These are phyloP conservation scores for Hucho hucho DNA, from an alignment of 2,113 vertebrate genomes.

Conservation along the genomic window DNA sequence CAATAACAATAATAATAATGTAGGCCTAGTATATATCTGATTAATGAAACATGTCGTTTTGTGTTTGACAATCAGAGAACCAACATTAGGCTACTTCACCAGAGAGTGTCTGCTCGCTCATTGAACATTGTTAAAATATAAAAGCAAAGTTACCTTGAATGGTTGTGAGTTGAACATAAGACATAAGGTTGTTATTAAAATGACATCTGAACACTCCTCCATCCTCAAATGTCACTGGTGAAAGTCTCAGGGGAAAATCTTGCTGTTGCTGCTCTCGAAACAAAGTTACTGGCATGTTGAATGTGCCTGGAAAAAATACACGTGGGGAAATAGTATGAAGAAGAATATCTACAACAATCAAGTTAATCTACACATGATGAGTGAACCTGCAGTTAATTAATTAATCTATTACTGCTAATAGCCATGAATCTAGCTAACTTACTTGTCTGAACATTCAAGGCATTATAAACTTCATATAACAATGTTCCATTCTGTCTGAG, in stretches of 20 bases:
- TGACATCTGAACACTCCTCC: background rate
- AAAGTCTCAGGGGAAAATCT: conserved; percentile 6
- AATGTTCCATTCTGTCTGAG: background rate
- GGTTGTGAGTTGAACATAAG: conserved; percentile 5
- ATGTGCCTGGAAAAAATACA: conserved; percentile 5
- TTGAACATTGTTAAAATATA: background rate
- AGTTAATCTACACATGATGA: background rate
- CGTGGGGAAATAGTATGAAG: background rate
- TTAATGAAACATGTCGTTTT: too few species aligned
- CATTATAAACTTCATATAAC: background rate
- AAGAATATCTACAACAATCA: background rate
- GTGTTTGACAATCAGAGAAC: too few species aligned
- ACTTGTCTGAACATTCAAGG: background rate
- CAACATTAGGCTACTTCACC: too few species aligned
- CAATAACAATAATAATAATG: too few species aligned
- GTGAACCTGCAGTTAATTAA: too few species aligned
- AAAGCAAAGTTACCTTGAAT: conserved; percentile 4
- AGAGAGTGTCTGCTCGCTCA: background rate
- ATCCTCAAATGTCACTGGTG: conserved; percentile 14
- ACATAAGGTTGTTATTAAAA: background rate
- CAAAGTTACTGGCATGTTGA: background rate
- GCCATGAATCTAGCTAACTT: background rate
- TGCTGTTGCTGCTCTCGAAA: conserved; percentile 26
- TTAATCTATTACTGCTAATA: background rate
- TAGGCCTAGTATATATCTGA: too few species aligned